A percentile compares a stretch with the other conserved stretches of the same genome.
Conservation (phyloP, 2,113 vertebrate genomes). For the Indicator maculatus region DNA sequence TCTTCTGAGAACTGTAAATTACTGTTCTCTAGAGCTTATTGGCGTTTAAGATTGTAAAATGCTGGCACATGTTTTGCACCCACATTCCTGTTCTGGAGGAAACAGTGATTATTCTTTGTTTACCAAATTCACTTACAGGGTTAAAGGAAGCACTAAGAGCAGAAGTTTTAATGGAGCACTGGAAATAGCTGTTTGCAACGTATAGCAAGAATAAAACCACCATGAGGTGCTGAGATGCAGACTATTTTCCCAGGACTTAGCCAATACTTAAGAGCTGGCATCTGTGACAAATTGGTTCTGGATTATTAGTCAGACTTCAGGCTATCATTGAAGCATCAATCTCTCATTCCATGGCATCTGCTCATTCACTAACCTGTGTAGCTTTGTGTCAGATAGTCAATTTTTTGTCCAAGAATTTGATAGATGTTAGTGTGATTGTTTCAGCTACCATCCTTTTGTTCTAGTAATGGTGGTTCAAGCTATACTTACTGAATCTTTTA, state of each 20-base stretch:
- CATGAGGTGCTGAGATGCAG: not conserved
- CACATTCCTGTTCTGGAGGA: not conserved
- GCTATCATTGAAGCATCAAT: slow-evolving; percentile 37
- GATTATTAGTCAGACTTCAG: slow-evolving; percentile 58
- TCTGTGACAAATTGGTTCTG: slow-evolving; percentile 61
- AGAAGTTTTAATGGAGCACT: not conserved
- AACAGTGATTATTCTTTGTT: not conserved
- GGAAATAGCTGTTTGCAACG: not conserved
- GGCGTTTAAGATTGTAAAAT: not conserved
- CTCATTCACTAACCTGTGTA: slow-evolving; percentile 46
- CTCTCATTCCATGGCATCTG: slow-evolving; percentile 39
- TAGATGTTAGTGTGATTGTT: slow-evolving; percentile 20
- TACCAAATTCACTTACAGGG: not conserved
- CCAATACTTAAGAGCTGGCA: slow-evolving; percentile 37
- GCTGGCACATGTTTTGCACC: not conserved
- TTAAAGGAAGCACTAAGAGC: not conserved
- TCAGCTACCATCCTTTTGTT: slow-evolving; percentile 19
- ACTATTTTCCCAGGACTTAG: slow-evolving; percentile 48
- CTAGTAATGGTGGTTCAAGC: not conserved
- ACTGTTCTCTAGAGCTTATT: not conserved
- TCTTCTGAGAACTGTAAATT: not conserved
- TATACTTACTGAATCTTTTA: not conserved
- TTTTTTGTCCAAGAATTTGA: slow-evolving; percentile 58
- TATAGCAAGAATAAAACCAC: not conserved
- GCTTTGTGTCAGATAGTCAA: slow-evolving; percentile 50